Evolutionary conservation across 2,797 vertebrate genomes (phyloP).

Genomic region (Tinamus major): DNA sequence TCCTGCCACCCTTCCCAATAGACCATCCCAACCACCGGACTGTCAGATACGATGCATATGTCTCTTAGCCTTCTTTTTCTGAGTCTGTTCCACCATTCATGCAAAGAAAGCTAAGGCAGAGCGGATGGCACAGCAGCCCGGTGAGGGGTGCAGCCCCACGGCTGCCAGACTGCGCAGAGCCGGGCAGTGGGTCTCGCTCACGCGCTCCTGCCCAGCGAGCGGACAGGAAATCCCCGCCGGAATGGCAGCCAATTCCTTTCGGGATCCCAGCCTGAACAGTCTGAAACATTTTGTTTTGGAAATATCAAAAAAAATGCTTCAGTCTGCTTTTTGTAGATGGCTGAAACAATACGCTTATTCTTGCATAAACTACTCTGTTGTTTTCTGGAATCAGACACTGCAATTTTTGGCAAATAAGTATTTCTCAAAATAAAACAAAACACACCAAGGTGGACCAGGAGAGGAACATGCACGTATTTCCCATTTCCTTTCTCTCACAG

Average conservation of each 20-base stretch:
- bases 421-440: neutral
- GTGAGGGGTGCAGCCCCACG: neutral
- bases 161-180: neutral
- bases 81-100: neutral
- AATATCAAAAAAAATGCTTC: neutral
- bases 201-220: neutral
- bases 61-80: neutral
- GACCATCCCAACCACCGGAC: neutral
- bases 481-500: neutral
- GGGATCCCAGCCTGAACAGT: neutral
- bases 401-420: neutral
- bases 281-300: neutral
- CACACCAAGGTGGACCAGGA: neutral
- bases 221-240: neutral
- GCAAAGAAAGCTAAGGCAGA: neutral
- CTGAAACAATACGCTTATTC: neutral
- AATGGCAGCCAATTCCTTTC: neutral
- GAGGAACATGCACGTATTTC: neutral
- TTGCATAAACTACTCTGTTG: neutral
- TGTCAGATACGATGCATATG: rapidly evolving
- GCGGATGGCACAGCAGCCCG: neutral
- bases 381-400: neutral
- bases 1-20: neutral
- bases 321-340: neutral
- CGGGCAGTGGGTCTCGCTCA: neutral